Evolutionary conservation across 1,140 invertebrate genomes (phyloP).

Genomic region (Drosophila athabasca): DNA sequence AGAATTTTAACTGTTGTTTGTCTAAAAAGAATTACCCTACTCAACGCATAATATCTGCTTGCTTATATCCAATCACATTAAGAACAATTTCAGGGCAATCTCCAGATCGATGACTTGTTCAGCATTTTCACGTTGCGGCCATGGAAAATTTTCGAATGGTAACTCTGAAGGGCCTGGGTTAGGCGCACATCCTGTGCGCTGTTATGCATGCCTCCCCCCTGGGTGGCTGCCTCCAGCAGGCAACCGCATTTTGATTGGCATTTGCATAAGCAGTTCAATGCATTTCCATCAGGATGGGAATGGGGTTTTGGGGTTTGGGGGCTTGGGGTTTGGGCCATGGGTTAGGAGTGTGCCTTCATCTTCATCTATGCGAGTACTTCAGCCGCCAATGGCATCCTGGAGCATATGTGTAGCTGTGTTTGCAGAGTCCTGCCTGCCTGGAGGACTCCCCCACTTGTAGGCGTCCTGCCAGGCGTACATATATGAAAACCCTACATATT

Average conservation of each 20-base stretch:
- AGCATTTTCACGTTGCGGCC: slow-evolving; percentile 17
- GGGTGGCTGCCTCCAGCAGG: slow-evolving; percentile 9
- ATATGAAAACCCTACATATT: neutral
- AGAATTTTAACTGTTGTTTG: too few relatives aligned
- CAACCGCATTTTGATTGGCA: slow-evolving; percentile 75
- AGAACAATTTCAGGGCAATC: neutral
- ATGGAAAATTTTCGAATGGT: slow-evolving; percentile 17
- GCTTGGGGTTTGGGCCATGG: neutral
- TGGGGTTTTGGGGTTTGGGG: neutral
- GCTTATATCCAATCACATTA: neutral
- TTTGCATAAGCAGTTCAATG: slow-evolving; percentile 81
- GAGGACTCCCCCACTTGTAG: neutral
- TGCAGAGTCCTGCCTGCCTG: slow-evolving; percentile 17
- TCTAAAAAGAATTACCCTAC: neutral
- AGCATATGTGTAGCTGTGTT: slow-evolving; percentile 46
- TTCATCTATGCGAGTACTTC: slow-evolving; percentile 5
- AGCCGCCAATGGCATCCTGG: slow-evolving; percentile 25
- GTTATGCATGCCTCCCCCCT: slow-evolving; percentile 16
- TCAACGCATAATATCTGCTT: neutral
- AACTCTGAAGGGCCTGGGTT: neutral
- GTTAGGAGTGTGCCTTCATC: slow-evolving; percentile 5
- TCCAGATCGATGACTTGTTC: neutral
- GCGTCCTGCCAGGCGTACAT: neutral
- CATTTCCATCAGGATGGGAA: slow-evolving; percentile 51
- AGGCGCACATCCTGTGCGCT: slow-evolving; percentile 17